Evolutionary conservation across 2,888 invertebrate genomes (phyloP), one percentile per base, ranked within the genome.

Genomic region (Hirtodrosophila histrioides): DNA sequence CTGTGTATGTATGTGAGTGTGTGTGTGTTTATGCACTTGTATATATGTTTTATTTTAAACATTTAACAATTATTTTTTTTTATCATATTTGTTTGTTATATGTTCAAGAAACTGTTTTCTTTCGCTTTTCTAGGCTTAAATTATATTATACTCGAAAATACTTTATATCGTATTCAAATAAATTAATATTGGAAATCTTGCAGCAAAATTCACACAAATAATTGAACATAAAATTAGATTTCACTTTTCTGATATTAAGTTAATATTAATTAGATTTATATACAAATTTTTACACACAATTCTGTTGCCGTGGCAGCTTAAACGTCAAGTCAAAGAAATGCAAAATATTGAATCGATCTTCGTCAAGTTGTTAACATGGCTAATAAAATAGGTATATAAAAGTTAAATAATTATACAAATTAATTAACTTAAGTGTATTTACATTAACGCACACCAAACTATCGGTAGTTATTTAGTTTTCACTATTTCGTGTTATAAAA

Each of bases 201-300:
- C 29, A 31, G 12, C 31, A 39, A 37, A 60, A 39, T 51, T 44
- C 48, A 45, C 12, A 51, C 17, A 69, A 71, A 57, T 35, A 11
- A 74, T 43, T 33, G 12, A 74, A 69, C 44, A 11, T 24, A n/a
- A 63, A 58, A 39, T 11, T 8, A n/a, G 10, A 37, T 54, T 60
- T 50, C 35, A 17, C 11, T 49, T 55, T 55, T 27, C 54, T 62
- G 58, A 64, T 31, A 67, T 69, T 67, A 37, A 44, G 33, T 56
- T 69, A 74, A 53, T 40, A 37, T 41, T 67, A 58, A 64, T 53
- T 5, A 66, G 57, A 63, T 66, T 70, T 82, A 82, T 82, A 72
- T 82, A 82, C 82, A 86, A 75, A 72, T 84, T 77, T 86, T 60
- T 82, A 87, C 74, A 78, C 70, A 71, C 70, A 85, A 81, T 78